phyloP scores from a whole-genome alignment of 2,113 vertebrate genomes.

The Nothoprocta perdicaria region DNA sequence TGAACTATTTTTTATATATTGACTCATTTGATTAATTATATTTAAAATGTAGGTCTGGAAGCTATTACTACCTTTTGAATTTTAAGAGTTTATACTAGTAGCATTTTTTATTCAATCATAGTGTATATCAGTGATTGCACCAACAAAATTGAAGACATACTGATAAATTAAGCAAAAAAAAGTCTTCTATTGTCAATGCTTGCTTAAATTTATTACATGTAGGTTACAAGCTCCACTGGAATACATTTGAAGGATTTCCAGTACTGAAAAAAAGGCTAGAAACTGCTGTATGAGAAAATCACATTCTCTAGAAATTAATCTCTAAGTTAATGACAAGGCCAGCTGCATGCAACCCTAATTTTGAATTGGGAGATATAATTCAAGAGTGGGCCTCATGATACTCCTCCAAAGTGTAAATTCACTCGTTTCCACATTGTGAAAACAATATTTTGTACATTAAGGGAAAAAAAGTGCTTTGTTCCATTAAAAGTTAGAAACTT shows the following conservation, averaged over 20 bases:
- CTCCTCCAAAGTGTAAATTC: constrained; percentile 21
- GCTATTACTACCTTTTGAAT: background rate
- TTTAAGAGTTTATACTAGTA: background rate
- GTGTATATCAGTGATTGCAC: background rate
- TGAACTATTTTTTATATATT: background rate
- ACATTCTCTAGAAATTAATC: constrained; percentile 39
- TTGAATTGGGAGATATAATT: constrained; percentile 27
- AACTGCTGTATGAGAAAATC: constrained; percentile 26
- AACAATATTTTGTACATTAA: constrained; percentile 27
- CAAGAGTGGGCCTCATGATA: background rate
- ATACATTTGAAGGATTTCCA: constrained; percentile 2
- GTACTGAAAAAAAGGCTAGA: background rate
- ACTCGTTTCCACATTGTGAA: constrained; percentile 2
- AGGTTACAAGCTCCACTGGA: background rate
- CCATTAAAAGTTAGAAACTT: background rate
- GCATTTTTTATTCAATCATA: background rate
- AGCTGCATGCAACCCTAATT: constrained; percentile 24
- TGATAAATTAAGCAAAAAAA: constrained; percentile 24
- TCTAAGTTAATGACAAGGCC: constrained; percentile 36
- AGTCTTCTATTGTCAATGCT: background rate
- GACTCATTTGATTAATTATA: background rate
- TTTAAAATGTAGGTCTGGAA: background rate
- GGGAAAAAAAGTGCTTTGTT: constrained; percentile 26
- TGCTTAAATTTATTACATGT: background rate
- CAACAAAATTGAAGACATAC: background rate